Base-by-base conservation (phyloP, 2,888 invertebrate species). In the Nezara viridula region DNA sequence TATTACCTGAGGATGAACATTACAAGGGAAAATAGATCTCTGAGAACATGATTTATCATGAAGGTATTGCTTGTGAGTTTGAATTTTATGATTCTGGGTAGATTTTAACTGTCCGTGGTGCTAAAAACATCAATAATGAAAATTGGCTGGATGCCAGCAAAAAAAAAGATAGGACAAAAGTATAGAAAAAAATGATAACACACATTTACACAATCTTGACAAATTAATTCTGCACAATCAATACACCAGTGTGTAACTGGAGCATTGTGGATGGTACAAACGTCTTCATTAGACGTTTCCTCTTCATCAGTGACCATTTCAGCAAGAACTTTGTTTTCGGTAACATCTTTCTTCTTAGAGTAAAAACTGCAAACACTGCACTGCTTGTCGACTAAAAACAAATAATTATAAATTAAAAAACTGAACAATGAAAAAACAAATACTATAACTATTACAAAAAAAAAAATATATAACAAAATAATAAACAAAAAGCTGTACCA, bases 21-120 rank as follows among this genome's bases (percentile, higher is more conserved):
- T 93, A 93, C 97, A 97, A 86, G 94, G 94, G 44, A 88, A 88
- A 40, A 50, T 77, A n/a, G 87, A 77, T 47, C 88, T 85, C 47
- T 89, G 90, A 40, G 89, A 86, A 40, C 88, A 89, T 27, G 90
- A 89, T 37, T 89, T 90, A 49, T 37, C 52, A 66, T 73, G 4
- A 49, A 50, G 47, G 85, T 85, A 90, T 95, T 97, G 97, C 92
- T 96, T 96, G 93, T 96, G 96, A 86, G 96, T 95, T 93, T 97
- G 97, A 91, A 98, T 97, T 9, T 96, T 96, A 93, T 98, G 98
- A 92, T 98, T 98, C 94, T 98, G 98, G 86, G 98, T 98, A 91
- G 98, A 97, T 93, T 98, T 97, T 89, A 98, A 94, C 93, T 98
- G 95, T 93, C 97, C 97, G 94, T 98, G 98, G 87, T 98, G 98